Conservation (phyloP, 1,140 invertebrate genomes). For the Polypedilum pembai region DNA sequence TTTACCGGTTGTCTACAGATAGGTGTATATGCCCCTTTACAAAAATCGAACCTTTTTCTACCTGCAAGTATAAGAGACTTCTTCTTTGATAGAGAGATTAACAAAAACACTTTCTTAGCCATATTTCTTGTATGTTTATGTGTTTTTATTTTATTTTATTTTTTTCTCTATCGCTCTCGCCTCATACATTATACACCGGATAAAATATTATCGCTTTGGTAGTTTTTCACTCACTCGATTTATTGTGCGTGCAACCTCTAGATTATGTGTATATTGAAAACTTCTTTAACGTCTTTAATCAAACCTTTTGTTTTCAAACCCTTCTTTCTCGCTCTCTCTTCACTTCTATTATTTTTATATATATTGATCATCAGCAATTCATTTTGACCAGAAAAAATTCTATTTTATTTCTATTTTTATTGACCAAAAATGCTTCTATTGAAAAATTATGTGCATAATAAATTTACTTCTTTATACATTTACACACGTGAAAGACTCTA, state of each 20-base stretch:
- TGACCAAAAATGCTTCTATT: neutral
- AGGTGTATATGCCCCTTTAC: neutral
- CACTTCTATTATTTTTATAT: neutral
- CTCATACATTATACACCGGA: neutral
- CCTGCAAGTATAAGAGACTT: neutral
- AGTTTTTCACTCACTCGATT: slow-evolving; percentile 17
- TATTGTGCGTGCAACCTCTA: slow-evolving; percentile 23
- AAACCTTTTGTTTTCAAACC: neutral
- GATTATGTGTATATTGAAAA: slow-evolving; percentile 9
- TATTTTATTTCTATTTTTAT: neutral
- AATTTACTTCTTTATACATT: neutral
- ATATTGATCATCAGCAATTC: neutral
- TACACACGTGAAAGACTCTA: neutral
- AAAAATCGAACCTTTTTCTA: neutral
- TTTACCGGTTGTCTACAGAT: slow-evolving; percentile 8
- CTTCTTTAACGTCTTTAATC: neutral
- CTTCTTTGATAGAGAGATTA: slow-evolving; percentile 22
- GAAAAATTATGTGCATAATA: slow-evolving; percentile 19
- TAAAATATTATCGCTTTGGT: slow-evolving; percentile 22
- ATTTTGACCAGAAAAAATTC: neutral
- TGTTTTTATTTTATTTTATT: slow-evolving; percentile 21
- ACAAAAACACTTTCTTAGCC: slow-evolving; percentile 22
- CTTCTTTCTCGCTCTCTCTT: neutral
- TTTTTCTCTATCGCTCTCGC: neutral
- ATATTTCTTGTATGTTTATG: slow-evolving; percentile 20